Conservation (phyloP, 2,113 vertebrate genomes). For the Suncus etruscus region DNA sequence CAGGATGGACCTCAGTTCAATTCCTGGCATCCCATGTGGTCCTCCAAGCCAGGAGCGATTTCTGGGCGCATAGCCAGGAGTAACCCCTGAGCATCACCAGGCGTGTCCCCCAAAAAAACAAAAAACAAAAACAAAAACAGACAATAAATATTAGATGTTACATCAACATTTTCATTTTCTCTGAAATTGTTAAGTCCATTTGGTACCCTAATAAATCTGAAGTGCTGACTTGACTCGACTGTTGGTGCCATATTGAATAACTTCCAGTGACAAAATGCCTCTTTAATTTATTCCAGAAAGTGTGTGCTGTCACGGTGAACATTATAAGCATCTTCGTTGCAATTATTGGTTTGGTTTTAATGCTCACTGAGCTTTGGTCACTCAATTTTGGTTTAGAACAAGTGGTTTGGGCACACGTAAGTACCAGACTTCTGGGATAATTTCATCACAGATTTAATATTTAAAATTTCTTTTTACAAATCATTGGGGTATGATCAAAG, state of each 20-base stretch:
- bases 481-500: not conserved
- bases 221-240: not conserved
- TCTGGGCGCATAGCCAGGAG: too few species aligned
- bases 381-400: rapidly evolving
- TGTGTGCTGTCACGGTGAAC: not conserved
- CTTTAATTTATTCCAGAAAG: constrained; percentile 28
- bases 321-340: not conserved
- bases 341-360: not conserved
- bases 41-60: too few species aligned
- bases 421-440: constrained; percentile 24
- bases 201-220: not conserved
- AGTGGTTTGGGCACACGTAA: constrained; percentile 42
- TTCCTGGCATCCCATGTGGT: too few species aligned
- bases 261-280: not conserved
- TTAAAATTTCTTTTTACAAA: not conserved
- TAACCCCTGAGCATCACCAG: too few species aligned
- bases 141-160: not conserved
- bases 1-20: too few species aligned
- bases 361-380: rapidly evolving
- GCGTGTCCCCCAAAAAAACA: too few species aligned
- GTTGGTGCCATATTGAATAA: too few species aligned
- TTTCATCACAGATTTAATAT: constrained; percentile 25
- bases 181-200: not conserved
- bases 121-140: not conserved
- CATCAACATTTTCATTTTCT: not conserved